Evolutionary conservation across 2,797 vertebrate species (phyloP), one percentile per base, ranked within the genome.

Genomic region (Enteromius afrohamiltoni): DNA sequence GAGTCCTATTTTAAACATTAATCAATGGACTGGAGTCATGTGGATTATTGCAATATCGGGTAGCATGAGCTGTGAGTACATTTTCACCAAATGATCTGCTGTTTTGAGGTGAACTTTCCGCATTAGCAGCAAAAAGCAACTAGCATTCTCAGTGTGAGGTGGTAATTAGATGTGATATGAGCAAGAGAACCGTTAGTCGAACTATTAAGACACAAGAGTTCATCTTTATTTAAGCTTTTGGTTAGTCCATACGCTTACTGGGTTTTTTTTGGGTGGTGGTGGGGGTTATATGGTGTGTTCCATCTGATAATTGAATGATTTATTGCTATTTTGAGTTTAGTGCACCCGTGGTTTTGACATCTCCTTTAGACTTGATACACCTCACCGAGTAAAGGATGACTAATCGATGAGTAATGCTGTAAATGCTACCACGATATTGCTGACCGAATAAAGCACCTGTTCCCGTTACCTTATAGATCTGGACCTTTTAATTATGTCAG

Each of bases 261-360:
- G n/a, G n/a, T 53, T 47, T 53, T 74, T 34, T 53, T 37, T 37
- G 5, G 6, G 37, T 37, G 6, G 4, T 34, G 37, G 37, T 37
- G 37, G 37, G 37, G 37, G 6, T 9, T 10, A 53, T 19, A 34
- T 53, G 10, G 19, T 34, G 4, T n/a, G 10, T 34, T 49, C 49
- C n/a, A 4, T 53, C 29, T 53, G 19, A 53, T 29, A 74, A 37
- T 8, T 74, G 3, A 51, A 11, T 31, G 11, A 31, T 51, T 10
- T 7, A 14, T 51, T 51, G 51, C 19, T 74, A n/a, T 55, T 53
- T n/a, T 34, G 49, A 55, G 29, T 55, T 55, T 11, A 55, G 29
- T 37, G 49, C 49, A 37, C 71, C 19, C 55, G 71, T 55, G 71
- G 29, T 55, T 74, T 74, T 34, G 47, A 73, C 17, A 51, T 74